Base-by-base conservation (phyloP, 2,797 vertebrate species). In the Eulemur mongoz region DNA sequence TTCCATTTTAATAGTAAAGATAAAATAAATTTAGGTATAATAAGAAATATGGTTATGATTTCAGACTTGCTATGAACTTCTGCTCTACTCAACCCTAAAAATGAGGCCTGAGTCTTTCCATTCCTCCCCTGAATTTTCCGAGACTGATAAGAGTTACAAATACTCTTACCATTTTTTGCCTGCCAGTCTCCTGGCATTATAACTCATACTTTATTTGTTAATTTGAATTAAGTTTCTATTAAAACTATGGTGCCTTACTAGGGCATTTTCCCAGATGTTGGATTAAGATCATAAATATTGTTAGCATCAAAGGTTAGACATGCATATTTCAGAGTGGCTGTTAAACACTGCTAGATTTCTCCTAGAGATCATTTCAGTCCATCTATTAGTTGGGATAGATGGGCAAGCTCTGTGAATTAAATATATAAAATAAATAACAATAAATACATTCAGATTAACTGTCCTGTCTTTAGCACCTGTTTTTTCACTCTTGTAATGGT, bases 1-100 rank as follows among this genome's bases (percentile, higher is more conserved):
- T 85, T 81, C 35, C n/a, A 81, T 76, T 85, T 40, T 65, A 43
- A 82, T 61, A 83, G 50, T 57, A 69, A 92, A 15, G 72, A 78
- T 93, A 69, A 95, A 88, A 70, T n/a, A 67, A 95, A 79, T 59
- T 59, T 79, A 89, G n/a, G 12, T 89, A 61, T 89, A 79, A 40
- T 94, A 82, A 91, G 73, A 94, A 94, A 76, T 88, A 78, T 35
- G 48, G 45, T 89, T 67, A 86, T 80, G 17, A 25, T 20, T 25
- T 84, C 52, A 59, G 76, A 82, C 65, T 89, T 95, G 43, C 73
- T 35, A 4, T 81, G 40, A 92, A 63, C 27, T 94, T 32, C 52
- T 89, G 4, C 8, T 73, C 50, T 70, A 65, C 9, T 67, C 1
- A 69, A 54, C 40, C 17, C 22, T 45, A 57, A 8, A 35, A 76